Conservation (phyloP, 2,797 vertebrate genomes). For the Octomys mimax region DNA sequence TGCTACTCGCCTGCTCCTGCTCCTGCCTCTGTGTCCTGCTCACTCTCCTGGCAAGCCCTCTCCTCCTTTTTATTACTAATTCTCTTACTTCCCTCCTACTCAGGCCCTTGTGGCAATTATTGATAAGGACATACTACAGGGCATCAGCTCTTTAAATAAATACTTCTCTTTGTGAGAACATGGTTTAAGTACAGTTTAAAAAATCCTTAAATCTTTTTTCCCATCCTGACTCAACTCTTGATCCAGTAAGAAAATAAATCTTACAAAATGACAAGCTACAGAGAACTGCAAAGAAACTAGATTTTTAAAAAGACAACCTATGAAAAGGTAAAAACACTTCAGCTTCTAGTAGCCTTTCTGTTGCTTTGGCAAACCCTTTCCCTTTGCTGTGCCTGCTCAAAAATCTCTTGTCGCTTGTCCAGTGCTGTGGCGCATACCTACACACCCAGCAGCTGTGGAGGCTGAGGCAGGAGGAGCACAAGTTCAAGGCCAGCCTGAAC, state of each 20-base stretch:
- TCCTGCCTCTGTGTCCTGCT: not conserved
- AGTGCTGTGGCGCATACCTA: not conserved
- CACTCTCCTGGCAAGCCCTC: not conserved
- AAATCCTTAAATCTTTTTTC: slow-evolving; percentile 9
- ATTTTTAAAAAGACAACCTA: not conserved
- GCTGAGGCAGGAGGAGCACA: not conserved
- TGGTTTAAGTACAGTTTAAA: slow-evolving; percentile 51
- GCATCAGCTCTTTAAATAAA: slow-evolving; percentile 68
- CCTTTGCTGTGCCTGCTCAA: not conserved
- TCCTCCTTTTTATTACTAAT: not conserved
- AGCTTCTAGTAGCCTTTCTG: slow-evolving; percentile 10
- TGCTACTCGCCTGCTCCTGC: no score
- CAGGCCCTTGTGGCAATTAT: not conserved
- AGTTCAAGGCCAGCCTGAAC: not conserved
- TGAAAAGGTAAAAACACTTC: slow-evolving; percentile 37
- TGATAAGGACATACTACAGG: not conserved
- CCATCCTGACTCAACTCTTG: not conserved
- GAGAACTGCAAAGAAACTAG: slow-evolving; percentile 7
- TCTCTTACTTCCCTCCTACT: not conserved
- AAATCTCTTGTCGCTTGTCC: not conserved
- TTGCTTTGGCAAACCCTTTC: not conserved
- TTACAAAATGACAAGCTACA: slow-evolving; percentile 26
- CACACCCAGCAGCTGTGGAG: not conserved
- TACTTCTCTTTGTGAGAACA: slow-evolving; percentile 61
- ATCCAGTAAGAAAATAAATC: slow-evolving; percentile 58